Percentiles rank a stretch among this genome's conserved stretches.
phyloP scores from a whole-genome alignment of 1,140 invertebrate species.

The Scylla paramamosain region DNA sequence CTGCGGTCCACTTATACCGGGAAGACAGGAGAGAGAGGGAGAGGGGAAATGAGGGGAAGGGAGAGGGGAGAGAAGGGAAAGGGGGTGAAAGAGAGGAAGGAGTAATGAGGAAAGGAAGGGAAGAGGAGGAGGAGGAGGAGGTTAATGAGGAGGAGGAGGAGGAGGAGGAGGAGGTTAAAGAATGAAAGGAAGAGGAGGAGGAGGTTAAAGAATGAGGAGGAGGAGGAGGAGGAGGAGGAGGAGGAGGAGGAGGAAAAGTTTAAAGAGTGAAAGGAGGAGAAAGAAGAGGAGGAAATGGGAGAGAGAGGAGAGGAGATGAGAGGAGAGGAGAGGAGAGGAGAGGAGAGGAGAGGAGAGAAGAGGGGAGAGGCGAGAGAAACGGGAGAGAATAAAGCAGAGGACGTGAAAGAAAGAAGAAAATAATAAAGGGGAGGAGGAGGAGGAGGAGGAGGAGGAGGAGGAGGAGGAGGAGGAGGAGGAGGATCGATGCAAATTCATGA shows the following conservation, averaged over 20 bases:
- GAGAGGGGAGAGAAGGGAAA: neutral
- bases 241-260: too few relatives aligned
- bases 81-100: neutral
- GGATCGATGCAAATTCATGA: conserved; percentile 17
- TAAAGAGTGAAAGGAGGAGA: too few relatives aligned
- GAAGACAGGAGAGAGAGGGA: neutral
- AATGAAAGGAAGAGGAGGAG: neutral
- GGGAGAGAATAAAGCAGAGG: neutral
- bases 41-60: neutral
- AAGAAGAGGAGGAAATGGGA: neutral
- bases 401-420: too few relatives aligned
- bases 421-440: neutral
- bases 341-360: neutral
- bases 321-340: neutral
- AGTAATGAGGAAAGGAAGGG: neutral
- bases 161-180: neutral
- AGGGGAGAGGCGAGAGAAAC: neutral
- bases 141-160: neutral
- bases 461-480: neutral
- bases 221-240: neutral
- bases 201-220: neutral
- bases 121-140: neutral
- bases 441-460: neutral
- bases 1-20: neutral
- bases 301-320: neutral